Evolutionary conservation across 2,797 vertebrate genomes (phyloP).

Genomic region (Eremophila alpestris): DNA sequence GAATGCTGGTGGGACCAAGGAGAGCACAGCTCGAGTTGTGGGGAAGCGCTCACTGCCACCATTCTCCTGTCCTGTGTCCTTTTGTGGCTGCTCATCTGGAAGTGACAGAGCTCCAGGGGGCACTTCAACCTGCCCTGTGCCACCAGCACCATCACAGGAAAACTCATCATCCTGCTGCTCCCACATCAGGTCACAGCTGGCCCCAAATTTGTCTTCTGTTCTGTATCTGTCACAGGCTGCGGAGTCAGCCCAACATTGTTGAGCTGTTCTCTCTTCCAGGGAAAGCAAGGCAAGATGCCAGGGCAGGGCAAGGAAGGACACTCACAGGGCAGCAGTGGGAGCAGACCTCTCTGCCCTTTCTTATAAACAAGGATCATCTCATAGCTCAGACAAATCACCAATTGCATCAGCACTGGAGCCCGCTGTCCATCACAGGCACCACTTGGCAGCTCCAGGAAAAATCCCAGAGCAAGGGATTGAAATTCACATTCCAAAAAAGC

Average conservation of each 20-base stretch:
- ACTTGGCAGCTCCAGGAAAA: conserved; percentile 14
- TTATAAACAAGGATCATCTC: background rate
- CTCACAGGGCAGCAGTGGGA: background rate
- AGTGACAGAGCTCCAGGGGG: background rate
- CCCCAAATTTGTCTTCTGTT: background rate
- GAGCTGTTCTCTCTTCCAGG: background rate
- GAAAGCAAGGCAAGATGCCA: background rate
- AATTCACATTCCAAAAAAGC: background rate
- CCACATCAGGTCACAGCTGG: background rate
- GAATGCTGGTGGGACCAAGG: background rate
- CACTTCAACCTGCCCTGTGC: background rate
- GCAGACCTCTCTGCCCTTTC: background rate
- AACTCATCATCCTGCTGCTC: background rate
- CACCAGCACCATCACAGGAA: background rate
- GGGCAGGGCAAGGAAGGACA: background rate
- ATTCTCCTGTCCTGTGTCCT: background rate
- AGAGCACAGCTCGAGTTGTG: background rate
- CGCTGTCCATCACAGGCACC: background rate
- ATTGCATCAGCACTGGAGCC: background rate
- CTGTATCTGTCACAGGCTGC: background rate
- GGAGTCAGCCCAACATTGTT: background rate
- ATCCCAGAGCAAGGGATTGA: background rate
- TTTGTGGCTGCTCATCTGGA: background rate
- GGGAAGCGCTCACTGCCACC: background rate
- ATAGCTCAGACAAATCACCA: background rate